These are phyloP conservation scores for Lindbergichthys nudifrons DNA, from an alignment of 2,797 vertebrate species.

Conservation along the genomic window DNA sequence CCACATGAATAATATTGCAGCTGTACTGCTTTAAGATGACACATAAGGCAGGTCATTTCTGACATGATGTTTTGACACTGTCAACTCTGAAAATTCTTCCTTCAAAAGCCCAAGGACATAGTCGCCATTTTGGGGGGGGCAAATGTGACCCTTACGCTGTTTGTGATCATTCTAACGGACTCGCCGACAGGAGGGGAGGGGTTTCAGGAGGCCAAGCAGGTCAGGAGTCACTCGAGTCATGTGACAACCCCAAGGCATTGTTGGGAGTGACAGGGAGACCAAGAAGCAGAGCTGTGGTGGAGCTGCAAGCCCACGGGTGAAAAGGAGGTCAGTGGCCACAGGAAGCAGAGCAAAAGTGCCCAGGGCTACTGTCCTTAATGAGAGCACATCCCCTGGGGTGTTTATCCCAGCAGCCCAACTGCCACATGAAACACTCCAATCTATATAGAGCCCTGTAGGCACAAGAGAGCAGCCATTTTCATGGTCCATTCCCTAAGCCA, in stretches of 20 bases:
- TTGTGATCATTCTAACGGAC: constrained; percentile 64
- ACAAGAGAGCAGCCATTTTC: constrained; percentile 80
- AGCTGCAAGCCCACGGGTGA: constrained; percentile 88
- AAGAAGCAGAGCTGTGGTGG: constrained; percentile 72
- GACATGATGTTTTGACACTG: constrained; percentile 79
- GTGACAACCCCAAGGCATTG: constrained; percentile 80
- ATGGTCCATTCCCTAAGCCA: constrained; percentile 79
- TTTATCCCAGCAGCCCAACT: constrained; percentile 80
- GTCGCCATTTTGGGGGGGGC: constrained; percentile 71
- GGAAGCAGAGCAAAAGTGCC: constrained; percentile 87
- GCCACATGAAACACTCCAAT: constrained; percentile 82
- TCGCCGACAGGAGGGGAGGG: constrained; percentile 72
- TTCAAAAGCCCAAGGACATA: constrained; percentile 68
- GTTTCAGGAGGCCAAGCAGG: constrained; percentile 83
- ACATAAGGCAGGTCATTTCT: constrained; percentile 67
- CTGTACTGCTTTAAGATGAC: constrained; percentile 73
- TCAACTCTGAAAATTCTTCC: constrained; percentile 72
- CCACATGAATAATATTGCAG: constrained; percentile 61
- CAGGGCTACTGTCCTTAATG: constrained; percentile 85
- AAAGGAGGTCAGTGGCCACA: constrained; percentile 95
- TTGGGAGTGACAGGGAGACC: constrained; percentile 80
- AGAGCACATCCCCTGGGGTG: constrained; percentile 90
- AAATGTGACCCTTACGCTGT: constrained; percentile 65
- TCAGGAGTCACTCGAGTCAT: constrained; percentile 89
- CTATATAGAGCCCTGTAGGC: constrained; percentile 79